Evolutionary conservation across 2,113 vertebrate species (phyloP).

Genomic region (Rostratula benghalensis): DNA sequence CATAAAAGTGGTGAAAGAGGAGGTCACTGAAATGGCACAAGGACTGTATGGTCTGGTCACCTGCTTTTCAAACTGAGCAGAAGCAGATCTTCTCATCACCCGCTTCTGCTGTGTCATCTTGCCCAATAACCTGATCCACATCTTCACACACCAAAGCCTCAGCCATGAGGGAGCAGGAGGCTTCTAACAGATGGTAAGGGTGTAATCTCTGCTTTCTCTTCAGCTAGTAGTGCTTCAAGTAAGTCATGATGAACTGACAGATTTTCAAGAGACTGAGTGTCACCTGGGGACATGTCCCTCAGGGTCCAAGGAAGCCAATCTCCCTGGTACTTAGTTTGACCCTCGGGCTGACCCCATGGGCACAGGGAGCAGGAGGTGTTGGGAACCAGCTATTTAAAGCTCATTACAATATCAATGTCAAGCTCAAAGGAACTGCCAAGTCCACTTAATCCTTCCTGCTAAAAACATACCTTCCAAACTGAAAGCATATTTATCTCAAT

Average conservation of each 20-base stretch:
- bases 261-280: background rate
- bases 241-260: background rate
- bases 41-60: background rate
- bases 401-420: constrained; percentile 31
- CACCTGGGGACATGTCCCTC: background rate
- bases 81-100: background rate
- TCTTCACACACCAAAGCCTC: background rate
- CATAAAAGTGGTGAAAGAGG: background rate
- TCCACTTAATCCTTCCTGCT: background rate
- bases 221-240: background rate
- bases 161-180: background rate
- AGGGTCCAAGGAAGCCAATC: background rate
- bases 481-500: background rate
- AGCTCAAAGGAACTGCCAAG: constrained; percentile 28
- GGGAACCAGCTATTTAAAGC: constrained; percentile 31
- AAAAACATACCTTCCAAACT: background rate
- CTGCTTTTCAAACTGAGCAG: background rate
- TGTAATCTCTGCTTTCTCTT: background rate
- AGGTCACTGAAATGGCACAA: background rate
- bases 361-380: background rate
- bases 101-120: background rate
- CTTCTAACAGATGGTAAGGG: background rate
- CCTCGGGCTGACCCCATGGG: background rate
- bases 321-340: background rate
- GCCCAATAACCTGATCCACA: background rate